Percentiles rank a stretch among this genome's conserved stretches.
phyloP scores from a whole-genome alignment of 2,113 vertebrate genomes.

The Solea senegalensis region DNA sequence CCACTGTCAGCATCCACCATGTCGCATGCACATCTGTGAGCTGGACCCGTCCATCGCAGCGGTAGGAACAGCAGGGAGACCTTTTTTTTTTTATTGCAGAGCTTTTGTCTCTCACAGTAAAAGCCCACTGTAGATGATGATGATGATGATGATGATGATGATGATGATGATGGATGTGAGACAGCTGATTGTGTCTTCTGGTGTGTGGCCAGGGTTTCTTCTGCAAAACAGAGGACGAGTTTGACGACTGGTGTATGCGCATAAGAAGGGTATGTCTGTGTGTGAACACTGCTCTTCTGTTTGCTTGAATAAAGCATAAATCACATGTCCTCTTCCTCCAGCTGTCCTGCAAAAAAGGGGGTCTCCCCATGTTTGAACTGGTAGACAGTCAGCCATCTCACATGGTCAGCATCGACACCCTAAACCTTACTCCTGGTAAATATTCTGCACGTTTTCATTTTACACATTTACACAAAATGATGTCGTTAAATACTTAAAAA shows the following conservation, averaged over 20 bases:
- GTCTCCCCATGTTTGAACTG: constrained; percentile 95
- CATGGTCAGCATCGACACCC: constrained; percentile 88
- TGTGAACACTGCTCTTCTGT: neutral
- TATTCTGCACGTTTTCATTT: neutral
- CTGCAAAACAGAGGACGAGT: constrained; percentile 94
- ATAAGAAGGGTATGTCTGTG: constrained; percentile 87
- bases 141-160: too few relatives aligned
- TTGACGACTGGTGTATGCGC: constrained; percentile 93
- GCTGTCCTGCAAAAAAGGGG: constrained; percentile 89
- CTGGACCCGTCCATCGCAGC: constrained; percentile 97
- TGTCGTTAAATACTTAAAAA: too few relatives aligned
- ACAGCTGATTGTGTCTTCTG: constrained; percentile 15
- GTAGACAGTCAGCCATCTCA: constrained; percentile 94
- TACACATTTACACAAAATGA: neutral
- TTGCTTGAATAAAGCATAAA: neutral
- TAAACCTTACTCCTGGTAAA: constrained; percentile 95
- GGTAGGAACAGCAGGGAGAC: constrained; percentile 73
- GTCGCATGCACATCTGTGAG: constrained; percentile 95
- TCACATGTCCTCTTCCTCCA: constrained; percentile 53
- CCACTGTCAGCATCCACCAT: constrained; percentile 97
- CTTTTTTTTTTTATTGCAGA: neutral
- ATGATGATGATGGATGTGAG: neutral
- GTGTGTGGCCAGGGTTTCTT: constrained; percentile 89
- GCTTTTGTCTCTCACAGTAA: too few relatives aligned
- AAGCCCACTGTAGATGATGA: neutral